phyloP scores from a whole-genome alignment of 1,140 invertebrate species.

The Chionoecetes opilio region DNA sequence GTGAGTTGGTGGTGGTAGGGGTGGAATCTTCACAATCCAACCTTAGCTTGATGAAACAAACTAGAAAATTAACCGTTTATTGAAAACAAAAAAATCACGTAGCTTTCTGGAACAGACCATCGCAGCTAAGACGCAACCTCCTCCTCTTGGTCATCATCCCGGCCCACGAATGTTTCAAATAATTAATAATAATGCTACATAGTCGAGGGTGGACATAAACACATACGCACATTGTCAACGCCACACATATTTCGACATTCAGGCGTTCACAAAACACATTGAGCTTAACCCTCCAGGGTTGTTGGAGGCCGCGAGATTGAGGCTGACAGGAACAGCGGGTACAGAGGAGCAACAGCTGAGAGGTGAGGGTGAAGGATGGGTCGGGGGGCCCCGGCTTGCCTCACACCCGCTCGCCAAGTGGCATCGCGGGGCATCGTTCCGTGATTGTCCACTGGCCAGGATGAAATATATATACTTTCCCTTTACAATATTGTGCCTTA shows the following conservation, averaged over 20 bases:
- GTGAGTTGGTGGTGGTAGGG: no score
- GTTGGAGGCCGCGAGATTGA: neutral
- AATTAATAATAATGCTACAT: neutral
- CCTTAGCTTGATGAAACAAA: no score
- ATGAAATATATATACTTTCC: neutral
- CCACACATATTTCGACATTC: slow-evolving; percentile 14
- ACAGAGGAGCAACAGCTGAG: slow-evolving; percentile 14
- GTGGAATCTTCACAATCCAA: no score
- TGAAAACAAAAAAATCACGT: no score
- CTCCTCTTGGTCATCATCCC: neutral
- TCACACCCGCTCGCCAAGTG: neutral
- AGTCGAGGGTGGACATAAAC: neutral
- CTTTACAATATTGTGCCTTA: neutral
- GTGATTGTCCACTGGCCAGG: neutral
- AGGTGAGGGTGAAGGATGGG: neutral
- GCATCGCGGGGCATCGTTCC: neutral
- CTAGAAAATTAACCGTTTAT: no score
- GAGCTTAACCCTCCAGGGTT: neutral
- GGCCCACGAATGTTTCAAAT: neutral
- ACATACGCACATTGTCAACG: slow-evolving; percentile 22
- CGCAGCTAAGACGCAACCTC: neutral
- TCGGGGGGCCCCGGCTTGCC: neutral
- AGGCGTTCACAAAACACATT: slow-evolving; percentile 29
- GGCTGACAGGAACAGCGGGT: neutral
- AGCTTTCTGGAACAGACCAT: neutral